These are phyloP conservation scores for Drosophila burlai DNA, from an alignment of 1,140 invertebrate species.

Conservation along the genomic window DNA sequence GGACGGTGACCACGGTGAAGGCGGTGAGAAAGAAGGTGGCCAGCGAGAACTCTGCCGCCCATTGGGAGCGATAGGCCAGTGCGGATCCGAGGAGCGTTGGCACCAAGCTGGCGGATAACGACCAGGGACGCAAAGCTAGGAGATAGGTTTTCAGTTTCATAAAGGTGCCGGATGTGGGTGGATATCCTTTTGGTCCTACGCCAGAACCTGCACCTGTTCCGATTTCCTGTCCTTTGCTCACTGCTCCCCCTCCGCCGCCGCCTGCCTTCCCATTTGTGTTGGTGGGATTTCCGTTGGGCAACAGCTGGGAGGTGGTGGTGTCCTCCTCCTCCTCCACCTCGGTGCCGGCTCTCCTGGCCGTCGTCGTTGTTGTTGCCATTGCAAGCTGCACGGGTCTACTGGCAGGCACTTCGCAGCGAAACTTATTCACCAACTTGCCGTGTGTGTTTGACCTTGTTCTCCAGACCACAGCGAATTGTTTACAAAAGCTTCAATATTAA, in stretches of 20 bases:
- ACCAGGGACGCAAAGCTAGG: constrained; percentile 95
- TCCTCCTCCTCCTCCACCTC: constrained; percentile 26
- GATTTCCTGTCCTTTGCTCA: constrained; percentile 3
- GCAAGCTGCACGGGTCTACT: constrained; percentile 50
- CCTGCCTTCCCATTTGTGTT: constrained; percentile 27
- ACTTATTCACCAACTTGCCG: constrained; percentile 44
- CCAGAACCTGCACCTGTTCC: constrained; percentile 25
- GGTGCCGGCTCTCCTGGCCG: constrained; percentile 8
- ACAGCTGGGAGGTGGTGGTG: constrained; percentile 6
- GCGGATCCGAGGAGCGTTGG: constrained; percentile 93
- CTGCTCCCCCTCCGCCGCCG: not conserved
- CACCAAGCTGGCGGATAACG: constrained; percentile 94
- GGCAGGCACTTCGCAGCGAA: constrained; percentile 27
- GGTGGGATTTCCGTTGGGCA: constrained; percentile 48
- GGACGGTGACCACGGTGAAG: constrained; percentile 94
- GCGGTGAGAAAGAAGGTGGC: constrained; percentile 92
- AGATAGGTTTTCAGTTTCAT: constrained; percentile 95
- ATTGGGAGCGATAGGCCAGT: constrained; percentile 92
- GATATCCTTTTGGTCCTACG: constrained; percentile 8
- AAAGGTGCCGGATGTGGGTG: constrained; percentile 86
- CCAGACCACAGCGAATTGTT: constrained; percentile 53
- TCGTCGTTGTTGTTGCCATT: constrained; percentile 70
- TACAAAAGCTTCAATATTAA: constrained; percentile 70
- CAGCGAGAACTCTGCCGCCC: constrained; percentile 90
- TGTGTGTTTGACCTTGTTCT: constrained; percentile 44